Percentiles rank a stretch among this genome's conserved stretches.
Conservation (phyloP, 2,113 vertebrate species). For the Synchiropus splendidus region DNA sequence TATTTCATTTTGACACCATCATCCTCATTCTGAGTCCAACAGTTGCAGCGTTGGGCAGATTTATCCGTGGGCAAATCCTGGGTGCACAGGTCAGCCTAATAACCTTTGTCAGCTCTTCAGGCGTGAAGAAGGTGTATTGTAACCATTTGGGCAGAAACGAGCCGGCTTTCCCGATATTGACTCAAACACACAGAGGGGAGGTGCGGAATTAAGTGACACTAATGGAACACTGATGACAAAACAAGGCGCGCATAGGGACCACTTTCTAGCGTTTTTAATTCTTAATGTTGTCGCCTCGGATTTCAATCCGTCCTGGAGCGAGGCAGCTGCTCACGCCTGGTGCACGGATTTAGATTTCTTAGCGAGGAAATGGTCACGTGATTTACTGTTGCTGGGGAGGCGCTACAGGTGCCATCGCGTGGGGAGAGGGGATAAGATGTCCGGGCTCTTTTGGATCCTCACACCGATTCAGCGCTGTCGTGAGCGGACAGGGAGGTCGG, state of each 20-base stretch:
- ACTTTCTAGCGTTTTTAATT: conserved; percentile 68
- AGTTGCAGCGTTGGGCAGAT: too few relatives aligned
- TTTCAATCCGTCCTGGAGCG: conserved; percentile 64
- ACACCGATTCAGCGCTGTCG: conserved; percentile 38
- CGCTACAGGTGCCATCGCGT: conserved; percentile 57
- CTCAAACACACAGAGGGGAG: conserved; percentile 47
- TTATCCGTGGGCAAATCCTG: conserved; percentile 2
- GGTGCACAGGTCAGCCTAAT: conserved; percentile 48
- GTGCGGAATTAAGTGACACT: conserved; percentile 71
- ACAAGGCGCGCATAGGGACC: conserved; percentile 66
- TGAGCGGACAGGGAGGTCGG: conserved; percentile 51
- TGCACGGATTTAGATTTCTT: conserved; percentile 65
- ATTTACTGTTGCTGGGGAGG: conserved; percentile 63
- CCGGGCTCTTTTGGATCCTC: conserved; percentile 51
- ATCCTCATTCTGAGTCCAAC: too few relatives aligned
- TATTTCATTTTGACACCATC: too few relatives aligned
- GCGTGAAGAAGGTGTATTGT: conserved; percentile 71
- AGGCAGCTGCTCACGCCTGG: conserved; percentile 34
- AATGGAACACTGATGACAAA: conserved; percentile 75
- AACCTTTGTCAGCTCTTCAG: conserved; percentile 66
- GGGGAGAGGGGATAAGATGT: conserved; percentile 61
- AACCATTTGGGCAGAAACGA: conserved; percentile 68
- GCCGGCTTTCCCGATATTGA: conserved; percentile 69
- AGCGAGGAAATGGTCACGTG: conserved; percentile 70
- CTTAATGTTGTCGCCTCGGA: conserved; percentile 65